A percentile compares a stretch with the other conserved stretches of the same genome.
Evolutionary conservation across 2,888 invertebrate genomes (phyloP).

Genomic region (Drosophila birchii): DNA sequence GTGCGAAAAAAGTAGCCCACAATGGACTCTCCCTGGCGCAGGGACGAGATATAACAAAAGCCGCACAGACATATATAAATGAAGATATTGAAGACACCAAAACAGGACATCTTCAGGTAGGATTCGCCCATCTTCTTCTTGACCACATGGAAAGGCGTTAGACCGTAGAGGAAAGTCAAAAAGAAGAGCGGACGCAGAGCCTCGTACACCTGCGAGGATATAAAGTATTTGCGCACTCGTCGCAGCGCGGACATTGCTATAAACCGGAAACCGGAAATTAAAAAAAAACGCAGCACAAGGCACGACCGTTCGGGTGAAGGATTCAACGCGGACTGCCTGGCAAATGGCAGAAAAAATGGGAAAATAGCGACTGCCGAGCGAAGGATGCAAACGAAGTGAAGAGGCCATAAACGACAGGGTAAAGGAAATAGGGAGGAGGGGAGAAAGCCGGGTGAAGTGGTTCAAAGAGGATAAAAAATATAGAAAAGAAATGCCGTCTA

Average conservation of each 20-base stretch:
- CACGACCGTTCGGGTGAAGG: constrained; percentile 55
- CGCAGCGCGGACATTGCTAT: constrained; percentile 59
- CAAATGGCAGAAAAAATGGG: constrained; percentile 39
- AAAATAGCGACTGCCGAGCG: constrained; percentile 33
- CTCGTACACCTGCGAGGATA: constrained; percentile 82
- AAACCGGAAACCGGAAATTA: constrained; percentile 36
- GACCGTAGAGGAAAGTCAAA: constrained; percentile 79
- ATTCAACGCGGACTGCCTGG: constrained; percentile 57
- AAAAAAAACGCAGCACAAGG: constrained; percentile 9
- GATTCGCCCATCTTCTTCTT: constrained; percentile 74
- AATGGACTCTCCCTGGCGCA: constrained; percentile 80
- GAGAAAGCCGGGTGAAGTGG: background rate
- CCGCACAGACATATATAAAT: constrained; percentile 70
- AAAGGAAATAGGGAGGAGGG: background rate
- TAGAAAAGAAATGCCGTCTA: constrained; percentile 24
- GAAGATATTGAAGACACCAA: constrained; percentile 69
- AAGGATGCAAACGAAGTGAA: constrained; percentile 37
- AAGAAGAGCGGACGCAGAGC: constrained; percentile 81
- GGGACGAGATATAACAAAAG: constrained; percentile 68
- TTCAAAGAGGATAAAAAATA: constrained; percentile 7
- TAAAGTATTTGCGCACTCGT: constrained; percentile 79
- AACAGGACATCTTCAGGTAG: constrained; percentile 71
- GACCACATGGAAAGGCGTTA: constrained; percentile 82
- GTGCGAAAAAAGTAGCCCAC: constrained; percentile 83
- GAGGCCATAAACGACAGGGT: constrained; percentile 12